phyloP scores from a whole-genome alignment of 2,113 vertebrate species.

The Rattus rattus region DNA sequence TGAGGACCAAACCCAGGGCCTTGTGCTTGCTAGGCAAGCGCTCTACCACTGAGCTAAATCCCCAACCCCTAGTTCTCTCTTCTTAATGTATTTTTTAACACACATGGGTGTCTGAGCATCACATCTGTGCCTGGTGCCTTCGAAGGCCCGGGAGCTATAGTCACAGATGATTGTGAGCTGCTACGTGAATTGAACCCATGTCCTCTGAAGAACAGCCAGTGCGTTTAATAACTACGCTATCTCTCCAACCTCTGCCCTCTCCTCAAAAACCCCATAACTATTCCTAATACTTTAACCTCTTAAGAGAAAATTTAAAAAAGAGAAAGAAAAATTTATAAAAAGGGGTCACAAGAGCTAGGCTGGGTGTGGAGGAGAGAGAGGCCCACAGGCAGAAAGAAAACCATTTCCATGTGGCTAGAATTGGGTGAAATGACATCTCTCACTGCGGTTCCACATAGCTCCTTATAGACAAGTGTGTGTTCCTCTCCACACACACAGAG shows the following conservation, averaged over 20 bases:
- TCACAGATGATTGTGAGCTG: background rate
- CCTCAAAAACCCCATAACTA: background rate
- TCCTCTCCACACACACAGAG: background rate
- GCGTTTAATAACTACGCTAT: background rate
- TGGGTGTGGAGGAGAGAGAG: background rate
- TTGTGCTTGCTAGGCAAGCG: too few relatives aligned
- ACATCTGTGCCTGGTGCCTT: background rate
- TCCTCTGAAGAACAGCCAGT: background rate
- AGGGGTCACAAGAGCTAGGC: background rate
- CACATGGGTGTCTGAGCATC: background rate
- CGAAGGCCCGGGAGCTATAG: background rate
- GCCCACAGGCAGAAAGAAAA: background rate
- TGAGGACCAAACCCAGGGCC: too few relatives aligned
- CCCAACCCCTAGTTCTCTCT: background rate
- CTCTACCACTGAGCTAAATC: too few relatives aligned
- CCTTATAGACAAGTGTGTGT: fast-evolving
- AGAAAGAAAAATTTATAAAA: background rate
- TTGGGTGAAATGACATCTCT: background rate
- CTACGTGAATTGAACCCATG: background rate
- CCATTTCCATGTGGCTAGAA: background rate
- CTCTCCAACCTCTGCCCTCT: background rate
- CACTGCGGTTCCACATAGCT: background rate
- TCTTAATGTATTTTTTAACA: background rate
- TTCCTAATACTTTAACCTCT: background rate
- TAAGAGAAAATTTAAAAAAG: background rate